Evolutionary conservation across 2,797 vertebrate genomes (phyloP), one percentile per base, ranked within the genome.

Genomic region (Mareca strepera): DNA sequence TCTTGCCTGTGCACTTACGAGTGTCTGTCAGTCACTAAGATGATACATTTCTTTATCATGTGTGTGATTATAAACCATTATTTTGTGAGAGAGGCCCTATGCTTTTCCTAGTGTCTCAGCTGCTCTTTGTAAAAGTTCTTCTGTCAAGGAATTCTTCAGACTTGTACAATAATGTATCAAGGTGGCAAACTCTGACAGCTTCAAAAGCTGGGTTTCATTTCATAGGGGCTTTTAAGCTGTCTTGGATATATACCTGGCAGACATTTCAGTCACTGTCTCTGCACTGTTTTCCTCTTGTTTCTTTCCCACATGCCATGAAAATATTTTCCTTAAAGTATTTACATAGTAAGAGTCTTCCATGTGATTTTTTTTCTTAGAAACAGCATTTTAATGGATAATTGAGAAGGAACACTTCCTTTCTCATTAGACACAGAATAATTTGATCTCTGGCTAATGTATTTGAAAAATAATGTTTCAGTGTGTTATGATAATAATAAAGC

Each of bases 221-320:
- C 95, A 68, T 68, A 63, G 78, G 92, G 89, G 95, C 96, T 98
- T 97, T 98, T 97, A 97, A 97, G 93, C 96, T 97, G 96, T 96
- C 97, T 97, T 86, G 75, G 92, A 67, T 93, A 78, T 81, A 67
- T 96, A 97, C 89, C 89, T 91, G 89, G 93, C 88, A 97, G 95
- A 93, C 68, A 80, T 93, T 97, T 96, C 94, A 97, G 93, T 95
- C 92, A 95, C 75, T 90, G 94, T 86, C 94, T 95, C 73, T 87
- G 63, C 63, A 87, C 78, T 90, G 94, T 90, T 96, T 96, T 91
- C 76, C 66, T 92, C 88, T 88, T 95, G 82, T 93, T 97, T 96
- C 88, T 94, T 94, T 95, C 90, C 84, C 85, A 82, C 56, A 84
- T 78, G 50, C 90, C 94, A 96, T 92, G 91, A 97, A 97, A 98